Conservation (phyloP, 2,888 invertebrate genomes). For the Bombyx huttoni region DNA sequence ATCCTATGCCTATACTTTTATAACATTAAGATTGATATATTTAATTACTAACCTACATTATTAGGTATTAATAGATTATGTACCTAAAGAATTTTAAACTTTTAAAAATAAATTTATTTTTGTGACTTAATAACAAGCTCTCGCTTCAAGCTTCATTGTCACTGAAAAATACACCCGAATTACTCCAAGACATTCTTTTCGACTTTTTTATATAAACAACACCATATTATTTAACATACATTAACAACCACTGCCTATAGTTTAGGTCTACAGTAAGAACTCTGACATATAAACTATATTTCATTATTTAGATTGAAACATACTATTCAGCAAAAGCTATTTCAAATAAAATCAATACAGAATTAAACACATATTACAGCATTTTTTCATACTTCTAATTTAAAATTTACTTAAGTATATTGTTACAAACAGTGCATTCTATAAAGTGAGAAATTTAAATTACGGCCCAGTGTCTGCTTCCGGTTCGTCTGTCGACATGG, state of each 20-base stretch:
- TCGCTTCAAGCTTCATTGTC: not conserved
- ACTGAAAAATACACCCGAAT: not conserved
- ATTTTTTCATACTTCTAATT: slow-evolving; percentile 7
- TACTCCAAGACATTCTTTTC: too few relatives aligned
- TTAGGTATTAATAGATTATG: too few relatives aligned
- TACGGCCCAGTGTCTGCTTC: slow-evolving; percentile 59
- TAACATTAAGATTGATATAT: too few relatives aligned
- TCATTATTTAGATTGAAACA: too few relatives aligned
- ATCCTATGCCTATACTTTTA: too few relatives aligned
- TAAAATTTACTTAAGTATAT: slow-evolving; percentile 16
- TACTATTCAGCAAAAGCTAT: not conserved
- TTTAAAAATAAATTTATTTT: not conserved
- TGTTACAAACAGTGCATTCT: slow-evolving; percentile 44
- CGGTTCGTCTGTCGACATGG: slow-evolving; percentile 53
- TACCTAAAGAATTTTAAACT: too few relatives aligned
- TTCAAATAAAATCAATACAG: not conserved
- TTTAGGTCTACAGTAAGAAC: too few relatives aligned
- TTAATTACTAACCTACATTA: too few relatives aligned
- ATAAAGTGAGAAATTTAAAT: slow-evolving; percentile 35
- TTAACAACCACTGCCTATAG: too few relatives aligned
- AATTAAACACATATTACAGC: not conserved
- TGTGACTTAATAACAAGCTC: not conserved
- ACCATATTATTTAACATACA: too few relatives aligned
- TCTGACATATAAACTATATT: too few relatives aligned
- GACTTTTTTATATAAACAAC: too few relatives aligned